phyloP scores from a whole-genome alignment of 2,113 vertebrate genomes.

The Circaetus gallicus region DNA sequence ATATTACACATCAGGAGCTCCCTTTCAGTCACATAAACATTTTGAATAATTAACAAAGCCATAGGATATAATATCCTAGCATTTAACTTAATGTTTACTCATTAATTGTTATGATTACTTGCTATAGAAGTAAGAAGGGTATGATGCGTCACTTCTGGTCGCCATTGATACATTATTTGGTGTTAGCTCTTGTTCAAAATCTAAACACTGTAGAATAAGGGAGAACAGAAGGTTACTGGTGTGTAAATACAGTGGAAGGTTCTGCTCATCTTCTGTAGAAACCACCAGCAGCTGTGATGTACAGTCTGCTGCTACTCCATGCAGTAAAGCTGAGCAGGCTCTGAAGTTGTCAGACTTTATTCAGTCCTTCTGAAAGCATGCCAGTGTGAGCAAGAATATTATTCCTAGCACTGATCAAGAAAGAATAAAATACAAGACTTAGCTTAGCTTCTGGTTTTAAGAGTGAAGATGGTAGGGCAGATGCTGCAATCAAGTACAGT shows the following conservation, averaged over 20 bases:
- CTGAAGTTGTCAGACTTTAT: neutral
- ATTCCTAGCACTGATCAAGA: neutral
- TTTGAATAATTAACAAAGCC: conserved; percentile 9
- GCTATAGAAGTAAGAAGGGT: neutral
- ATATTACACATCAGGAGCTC: neutral
- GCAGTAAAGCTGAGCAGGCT: neutral
- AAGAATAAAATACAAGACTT: neutral
- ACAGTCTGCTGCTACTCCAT: neutral
- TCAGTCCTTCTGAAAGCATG: neutral
- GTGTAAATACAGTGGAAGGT: neutral
- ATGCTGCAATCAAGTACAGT: neutral
- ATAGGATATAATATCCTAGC: neutral
- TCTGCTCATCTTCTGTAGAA: neutral
- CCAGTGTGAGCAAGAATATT: neutral
- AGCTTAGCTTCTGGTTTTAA: neutral
- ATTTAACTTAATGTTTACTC: conserved; percentile 22
- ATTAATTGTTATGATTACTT: neutral
- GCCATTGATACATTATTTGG: neutral
- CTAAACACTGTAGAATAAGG: neutral
- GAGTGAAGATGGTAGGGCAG: neutral
- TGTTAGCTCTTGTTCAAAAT: neutral
- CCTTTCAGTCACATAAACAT: neutral
- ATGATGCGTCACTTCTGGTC: neutral
- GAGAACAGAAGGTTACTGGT: neutral
- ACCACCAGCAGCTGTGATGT: neutral